Evolutionary conservation across 2,113 vertebrate genomes (phyloP), one percentile per base, ranked within the genome.

Genomic region (Xiphias gladius): DNA sequence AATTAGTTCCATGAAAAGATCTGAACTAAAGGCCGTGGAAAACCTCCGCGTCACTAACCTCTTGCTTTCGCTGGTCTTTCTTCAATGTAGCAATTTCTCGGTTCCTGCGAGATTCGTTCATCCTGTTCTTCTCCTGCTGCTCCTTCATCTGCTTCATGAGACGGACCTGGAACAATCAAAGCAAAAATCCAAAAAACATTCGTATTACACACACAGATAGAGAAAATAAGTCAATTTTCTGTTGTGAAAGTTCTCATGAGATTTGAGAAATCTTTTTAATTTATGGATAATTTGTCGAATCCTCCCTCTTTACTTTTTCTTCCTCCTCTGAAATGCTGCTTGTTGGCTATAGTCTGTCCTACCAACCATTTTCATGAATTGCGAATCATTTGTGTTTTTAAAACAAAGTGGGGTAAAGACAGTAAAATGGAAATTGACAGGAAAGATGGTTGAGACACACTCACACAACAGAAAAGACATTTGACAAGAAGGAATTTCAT

Each of bases 141-240:
- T 99, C 98, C 90, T 99, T 99, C 98, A 99, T 99, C 95, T 99
- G 97, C 89, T 98, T 99, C 98, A 99, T 99, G 80, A 99, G 95
- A 46, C 98, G 97, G 65, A 99, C 98, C 98, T 99, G 84, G 12
- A 63, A 19, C 43, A 35, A 74, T 17, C 43, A 32, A 1, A 76
- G 32, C 32, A 35, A 35, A 35, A 13, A 46, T 16, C 14, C 30
- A 0, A n/a, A 8, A 22, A 59, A 70, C 13, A 41, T 14, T 63
- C 1, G 30, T 5, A 62, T 61, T 1, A 20, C 7, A 50, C 24
- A 65, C 9, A 76, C 5, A 61, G 28, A 58, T 20, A 0, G 2
- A 46, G 2, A 37, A 30, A 75, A 11, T 5, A 17, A 7, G 7
- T 50, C 14, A 5, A 50, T 50, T 7, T 50, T 50, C 19, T 19